Evolutionary conservation across 35 echinoderm and acorn worm genomes (phyloP).

Genomic region (Chiridota heheva): DNA sequence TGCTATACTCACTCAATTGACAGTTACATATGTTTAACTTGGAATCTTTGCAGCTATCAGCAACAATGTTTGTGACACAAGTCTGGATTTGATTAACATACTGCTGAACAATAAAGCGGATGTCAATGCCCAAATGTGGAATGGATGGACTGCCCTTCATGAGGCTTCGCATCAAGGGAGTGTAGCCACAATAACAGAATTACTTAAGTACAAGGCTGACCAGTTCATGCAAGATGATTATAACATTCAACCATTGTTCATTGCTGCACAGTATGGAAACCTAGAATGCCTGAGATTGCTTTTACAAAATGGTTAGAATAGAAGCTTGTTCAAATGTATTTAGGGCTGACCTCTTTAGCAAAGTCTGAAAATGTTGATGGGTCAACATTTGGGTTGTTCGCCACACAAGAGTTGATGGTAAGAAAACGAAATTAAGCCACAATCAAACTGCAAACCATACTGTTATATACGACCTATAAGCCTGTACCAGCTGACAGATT

Average conservation of each 20-base stretch:
- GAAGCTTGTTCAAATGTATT: background rate
- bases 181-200: constrained; percentile 21
- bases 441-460: background rate
- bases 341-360: background rate
- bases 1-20: too few species aligned
- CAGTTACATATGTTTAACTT: too few species aligned
- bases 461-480: background rate
- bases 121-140: constrained; percentile 48
- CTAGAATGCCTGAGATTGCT: constrained; percentile 65
- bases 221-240: constrained; percentile 53
- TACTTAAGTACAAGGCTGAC: constrained; percentile 46
- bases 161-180: constrained; percentile 60
- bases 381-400: background rate
- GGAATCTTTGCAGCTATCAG: background rate
- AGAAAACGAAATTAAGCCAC: background rate
- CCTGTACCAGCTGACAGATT: too few species aligned
- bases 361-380: background rate
- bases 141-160: constrained; percentile 78
- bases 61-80: constrained; percentile 19
- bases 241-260: constrained; percentile 68
- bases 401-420: background rate
- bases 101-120: constrained; percentile 51
- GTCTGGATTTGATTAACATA: constrained; percentile 70
- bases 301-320: constrained; percentile 64
- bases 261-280: constrained; percentile 80